A percentile compares a stretch with the other conserved stretches of the same genome.
Evolutionary conservation across 2,888 invertebrate genomes (phyloP).

Genomic region (Prosapia bicincta): DNA sequence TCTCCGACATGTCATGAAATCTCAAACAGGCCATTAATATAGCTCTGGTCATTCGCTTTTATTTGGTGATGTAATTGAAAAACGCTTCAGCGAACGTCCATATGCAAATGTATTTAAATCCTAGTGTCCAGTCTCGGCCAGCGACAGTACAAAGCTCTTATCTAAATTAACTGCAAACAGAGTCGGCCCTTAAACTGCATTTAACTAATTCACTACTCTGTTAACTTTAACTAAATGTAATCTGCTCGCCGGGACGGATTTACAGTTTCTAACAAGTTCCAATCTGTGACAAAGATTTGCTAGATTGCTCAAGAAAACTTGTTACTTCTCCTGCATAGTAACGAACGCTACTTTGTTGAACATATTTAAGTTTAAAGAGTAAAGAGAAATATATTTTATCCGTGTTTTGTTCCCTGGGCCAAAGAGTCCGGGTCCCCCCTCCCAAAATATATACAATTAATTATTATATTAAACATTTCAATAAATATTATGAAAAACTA

Average conservation of each 20-base stretch:
- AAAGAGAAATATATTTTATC: no score
- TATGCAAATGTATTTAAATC: background rate
- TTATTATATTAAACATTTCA: no score
- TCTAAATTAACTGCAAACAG: background rate
- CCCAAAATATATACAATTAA: no score
- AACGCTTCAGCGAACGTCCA: background rate
- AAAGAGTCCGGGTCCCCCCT: no score
- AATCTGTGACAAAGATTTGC: no score
- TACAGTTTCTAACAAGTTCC: no score
- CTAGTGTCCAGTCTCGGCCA: background rate
- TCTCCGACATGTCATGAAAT: background rate
- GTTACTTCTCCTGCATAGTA: no score
- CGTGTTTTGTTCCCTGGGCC: no score
- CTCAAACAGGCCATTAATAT: background rate
- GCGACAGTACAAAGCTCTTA: background rate
- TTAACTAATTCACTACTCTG: background rate
- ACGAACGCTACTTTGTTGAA: no score
- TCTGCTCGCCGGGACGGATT: background rate
- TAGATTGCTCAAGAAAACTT: no score
- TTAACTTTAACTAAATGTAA: background rate
- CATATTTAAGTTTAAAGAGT: no score
- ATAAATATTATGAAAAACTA: no score
- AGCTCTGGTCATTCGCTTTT: background rate
- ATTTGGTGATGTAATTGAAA: background rate
- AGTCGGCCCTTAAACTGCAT: background rate